Evolutionary conservation across 2,797 vertebrate species (phyloP).

Genomic region (Chrysocyon brachyurus): DNA sequence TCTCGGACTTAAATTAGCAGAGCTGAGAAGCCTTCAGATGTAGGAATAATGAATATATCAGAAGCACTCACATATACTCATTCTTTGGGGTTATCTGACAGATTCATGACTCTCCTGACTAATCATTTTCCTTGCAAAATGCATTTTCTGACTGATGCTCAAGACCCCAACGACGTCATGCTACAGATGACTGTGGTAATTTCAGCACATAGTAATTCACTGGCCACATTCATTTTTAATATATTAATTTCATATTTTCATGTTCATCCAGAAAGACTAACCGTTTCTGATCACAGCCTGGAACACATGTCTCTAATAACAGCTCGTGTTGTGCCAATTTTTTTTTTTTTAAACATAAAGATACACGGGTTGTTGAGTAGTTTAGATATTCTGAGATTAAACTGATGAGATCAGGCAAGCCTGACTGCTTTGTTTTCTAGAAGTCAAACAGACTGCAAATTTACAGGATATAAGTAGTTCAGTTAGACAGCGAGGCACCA

Average conservation of each 20-base stretch:
- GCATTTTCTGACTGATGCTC: not conserved
- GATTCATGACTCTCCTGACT: not conserved
- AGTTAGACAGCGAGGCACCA: constrained; percentile 88
- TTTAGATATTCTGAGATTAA: constrained; percentile 82
- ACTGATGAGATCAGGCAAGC: constrained; percentile 78
- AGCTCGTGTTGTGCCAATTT: constrained; percentile 74
- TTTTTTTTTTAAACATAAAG: constrained; percentile 73
- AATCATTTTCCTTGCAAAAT: constrained; percentile 58
- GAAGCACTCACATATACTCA: not conserved
- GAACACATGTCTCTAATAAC: constrained; percentile 81
- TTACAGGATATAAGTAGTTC: constrained; percentile 80
- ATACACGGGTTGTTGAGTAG: constrained; percentile 76
- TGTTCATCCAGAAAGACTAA: constrained; percentile 72
- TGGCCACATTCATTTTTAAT: constrained; percentile 61
- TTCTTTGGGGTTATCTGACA: not conserved
- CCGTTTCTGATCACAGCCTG: constrained; percentile 80
- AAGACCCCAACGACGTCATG: not conserved
- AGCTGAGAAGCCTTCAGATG: not conserved
- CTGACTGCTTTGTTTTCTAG: constrained; percentile 81
- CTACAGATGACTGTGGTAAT: constrained; percentile 55
- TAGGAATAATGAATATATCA: not conserved
- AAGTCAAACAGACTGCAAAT: constrained; percentile 83
- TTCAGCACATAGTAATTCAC: constrained; percentile 76
- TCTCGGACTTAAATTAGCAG: not conserved
- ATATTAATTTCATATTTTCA: constrained; percentile 62